Percentiles rank a stretch among this genome's conserved stretches.
These are phyloP conservation scores for Glareola pratincola DNA, from an alignment of 2,113 vertebrate genomes.

Conservation along the genomic window DNA sequence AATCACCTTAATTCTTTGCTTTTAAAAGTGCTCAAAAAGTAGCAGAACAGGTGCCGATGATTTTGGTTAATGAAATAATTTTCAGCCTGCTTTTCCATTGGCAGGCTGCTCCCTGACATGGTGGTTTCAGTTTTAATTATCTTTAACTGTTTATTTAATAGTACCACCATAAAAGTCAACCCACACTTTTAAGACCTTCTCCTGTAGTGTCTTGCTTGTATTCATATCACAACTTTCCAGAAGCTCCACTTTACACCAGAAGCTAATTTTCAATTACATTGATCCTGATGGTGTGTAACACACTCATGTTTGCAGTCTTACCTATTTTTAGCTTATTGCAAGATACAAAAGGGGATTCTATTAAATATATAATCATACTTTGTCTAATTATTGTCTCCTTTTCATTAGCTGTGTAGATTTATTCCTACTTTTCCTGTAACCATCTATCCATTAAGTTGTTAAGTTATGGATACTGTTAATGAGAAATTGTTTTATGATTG, in stretches of 20 bases:
- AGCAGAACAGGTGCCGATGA: background rate
- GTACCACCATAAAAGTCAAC: background rate
- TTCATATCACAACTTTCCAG: background rate
- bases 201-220: background rate
- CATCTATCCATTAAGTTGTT: background rate
- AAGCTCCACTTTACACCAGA: background rate
- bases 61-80: background rate
- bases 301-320: background rate
- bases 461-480: background rate
- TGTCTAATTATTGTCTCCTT: background rate
- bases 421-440: background rate
- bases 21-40: background rate
- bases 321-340: background rate
- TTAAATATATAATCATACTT: background rate
- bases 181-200: background rate
- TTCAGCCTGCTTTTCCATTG: background rate
- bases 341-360: background rate
- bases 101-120: background rate
- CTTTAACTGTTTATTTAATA: background rate
- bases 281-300: background rate
- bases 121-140: background rate
- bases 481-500: background rate
- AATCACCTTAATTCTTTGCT: background rate
- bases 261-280: background rate
- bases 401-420: background rate